Conservation (phyloP, 2,797 vertebrate genomes). For the Cryptoprocta ferox region DNA sequence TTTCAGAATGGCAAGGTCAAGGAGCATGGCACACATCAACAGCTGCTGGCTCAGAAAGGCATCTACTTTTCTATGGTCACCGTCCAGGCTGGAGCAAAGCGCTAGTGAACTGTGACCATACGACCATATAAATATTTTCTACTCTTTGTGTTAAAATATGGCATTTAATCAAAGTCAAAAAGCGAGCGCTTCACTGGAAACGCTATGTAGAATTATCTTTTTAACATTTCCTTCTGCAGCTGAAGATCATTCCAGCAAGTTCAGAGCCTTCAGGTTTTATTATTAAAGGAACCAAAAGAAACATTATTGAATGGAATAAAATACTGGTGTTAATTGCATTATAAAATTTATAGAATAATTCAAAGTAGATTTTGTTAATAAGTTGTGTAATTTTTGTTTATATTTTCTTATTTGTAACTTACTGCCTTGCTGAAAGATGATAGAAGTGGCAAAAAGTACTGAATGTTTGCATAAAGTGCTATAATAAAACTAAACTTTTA, state of each 20-base stretch:
- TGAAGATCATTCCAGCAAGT: neutral
- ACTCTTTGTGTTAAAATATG: conserved; percentile 20
- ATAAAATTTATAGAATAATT: conserved; percentile 19
- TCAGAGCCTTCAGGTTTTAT: neutral
- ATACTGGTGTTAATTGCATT: neutral
- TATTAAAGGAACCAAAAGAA: conserved; percentile 11
- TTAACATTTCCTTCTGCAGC: neutral
- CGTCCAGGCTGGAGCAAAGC: conserved; percentile 83
- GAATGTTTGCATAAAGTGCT: conserved; percentile 43
- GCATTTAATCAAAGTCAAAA: conserved; percentile 46
- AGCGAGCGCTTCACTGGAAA: neutral
- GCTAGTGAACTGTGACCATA: neutral
- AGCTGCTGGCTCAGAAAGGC: conserved; percentile 92
- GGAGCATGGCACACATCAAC: conserved; percentile 94
- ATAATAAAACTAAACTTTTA: conserved; percentile 67
- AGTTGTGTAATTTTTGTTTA: conserved; percentile 52
- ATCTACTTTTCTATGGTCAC: conserved; percentile 93
- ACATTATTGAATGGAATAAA: neutral
- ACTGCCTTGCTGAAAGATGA: conserved; percentile 35
- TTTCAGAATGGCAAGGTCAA: conserved; percentile 90
- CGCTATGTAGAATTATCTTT: neutral
- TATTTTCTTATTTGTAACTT: conserved; percentile 56
- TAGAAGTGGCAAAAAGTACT: conserved; percentile 34
- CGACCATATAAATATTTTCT: conserved; percentile 21
- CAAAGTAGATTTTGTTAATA: conserved; percentile 42